Base-by-base conservation (phyloP, 2,797 vertebrate species). In the Labeo calbasu region DNA sequence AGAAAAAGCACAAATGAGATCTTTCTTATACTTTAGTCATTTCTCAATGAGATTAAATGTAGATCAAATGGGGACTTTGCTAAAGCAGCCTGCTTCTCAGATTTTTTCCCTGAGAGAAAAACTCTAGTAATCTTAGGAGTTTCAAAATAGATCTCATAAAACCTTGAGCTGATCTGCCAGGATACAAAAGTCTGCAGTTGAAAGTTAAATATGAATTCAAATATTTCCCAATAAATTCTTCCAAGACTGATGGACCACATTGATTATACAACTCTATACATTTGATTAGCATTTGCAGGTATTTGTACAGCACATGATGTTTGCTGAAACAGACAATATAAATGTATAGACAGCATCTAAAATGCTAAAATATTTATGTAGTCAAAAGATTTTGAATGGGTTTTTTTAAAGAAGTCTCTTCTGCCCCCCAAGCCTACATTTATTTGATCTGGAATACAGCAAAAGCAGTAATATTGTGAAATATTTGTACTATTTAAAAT, bases 1-100 rank as follows among this genome's bases (percentile, higher is more conserved):
- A 32, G 25, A 50, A 48, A 79, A 48, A 48, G 19, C 76, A 48
- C 76, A 77, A 61, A 48, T 65, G 11, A 66, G 59, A 65, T 46
- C 43, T 63, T 63, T 63, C 14, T 48, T 66, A 6, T 11, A 48
- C 28, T 75, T 55, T 28, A 55, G 32, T 75, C 1, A 1, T 36
- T 75, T 46, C 75, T 77, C 23, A 2, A 40, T 36, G 21, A n/a
- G 59, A 32, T 65, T 48, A 4, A 48, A 78, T 65, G 40, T 25
- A 75, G 28, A 75, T 32, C 50, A 40, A 76, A 63, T 32, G 23
- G 15, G 50, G 10, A 78, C 21, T 65, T 23, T 50, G 21, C 13
- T 46, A 15, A 9, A 59, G 55, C 12, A 43, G 21, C 53, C 36
- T 28, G 15, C 43, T 50, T 65, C 15, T 66, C 59, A 51, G 77